Conservation (phyloP, 2,113 vertebrate species). For the Lophotis ruficrista region DNA sequence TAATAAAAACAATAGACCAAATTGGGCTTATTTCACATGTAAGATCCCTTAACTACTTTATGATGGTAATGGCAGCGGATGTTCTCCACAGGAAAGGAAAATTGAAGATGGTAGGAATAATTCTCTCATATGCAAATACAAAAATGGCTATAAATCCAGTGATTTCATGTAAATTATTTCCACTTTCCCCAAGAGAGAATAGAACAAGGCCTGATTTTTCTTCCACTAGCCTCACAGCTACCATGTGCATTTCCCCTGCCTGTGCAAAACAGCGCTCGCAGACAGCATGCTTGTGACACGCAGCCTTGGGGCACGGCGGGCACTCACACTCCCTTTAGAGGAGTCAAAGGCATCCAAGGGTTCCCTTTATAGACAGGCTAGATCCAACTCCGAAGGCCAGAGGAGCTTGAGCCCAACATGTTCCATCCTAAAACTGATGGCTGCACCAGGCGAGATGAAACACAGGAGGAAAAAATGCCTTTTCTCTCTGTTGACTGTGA, state of each 20-base stretch:
- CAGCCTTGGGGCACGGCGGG: neutral
- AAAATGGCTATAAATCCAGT: neutral
- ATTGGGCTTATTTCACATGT: neutral
- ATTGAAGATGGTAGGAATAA: neutral
- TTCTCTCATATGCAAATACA: neutral
- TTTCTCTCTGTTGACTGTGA: neutral
- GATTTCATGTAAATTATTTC: neutral
- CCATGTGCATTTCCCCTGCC: neutral
- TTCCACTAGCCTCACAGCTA: neutral
- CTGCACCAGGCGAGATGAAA: neutral
- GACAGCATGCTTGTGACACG: rapidly evolving
- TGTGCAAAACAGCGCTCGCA: rapidly evolving
- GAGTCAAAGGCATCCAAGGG: neutral
- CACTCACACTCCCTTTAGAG: too few relatives aligned
- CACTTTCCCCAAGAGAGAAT: neutral
- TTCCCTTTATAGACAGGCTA: neutral
- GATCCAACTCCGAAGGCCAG: neutral
- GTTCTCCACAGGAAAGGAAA: neutral
- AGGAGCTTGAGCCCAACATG: neutral
- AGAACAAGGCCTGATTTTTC: neutral
- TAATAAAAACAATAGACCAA: neutral
- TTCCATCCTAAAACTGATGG: neutral
- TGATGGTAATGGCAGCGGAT: neutral
- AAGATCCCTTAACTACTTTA: neutral
- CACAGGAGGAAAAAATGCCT: neutral